Conservation (phyloP, 2,797 vertebrate species). For the Sparus aurata region DNA sequence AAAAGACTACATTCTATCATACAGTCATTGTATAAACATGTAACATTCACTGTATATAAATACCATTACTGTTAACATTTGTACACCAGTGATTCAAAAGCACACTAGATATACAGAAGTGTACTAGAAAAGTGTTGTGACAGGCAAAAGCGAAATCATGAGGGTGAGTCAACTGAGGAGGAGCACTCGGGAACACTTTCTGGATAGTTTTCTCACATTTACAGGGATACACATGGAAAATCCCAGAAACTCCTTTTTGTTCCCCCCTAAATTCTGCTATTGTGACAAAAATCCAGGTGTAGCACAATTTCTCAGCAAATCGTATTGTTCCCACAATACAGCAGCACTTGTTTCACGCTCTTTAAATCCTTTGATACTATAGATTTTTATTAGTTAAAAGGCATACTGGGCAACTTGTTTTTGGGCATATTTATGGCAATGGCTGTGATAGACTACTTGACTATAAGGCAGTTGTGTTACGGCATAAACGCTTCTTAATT, state of each 20-base stretch:
- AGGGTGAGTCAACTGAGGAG: background rate
- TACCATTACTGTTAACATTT: background rate
- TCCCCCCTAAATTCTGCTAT: background rate
- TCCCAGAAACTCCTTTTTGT: background rate
- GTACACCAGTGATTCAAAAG: background rate
- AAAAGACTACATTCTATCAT: background rate
- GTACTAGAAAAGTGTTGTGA: background rate
- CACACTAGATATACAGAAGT: background rate
- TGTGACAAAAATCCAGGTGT: background rate
- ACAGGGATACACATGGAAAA: constrained; percentile 9
- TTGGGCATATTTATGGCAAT: background rate
- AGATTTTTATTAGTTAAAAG: background rate
- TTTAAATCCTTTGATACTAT: background rate
- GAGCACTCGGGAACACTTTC: background rate
- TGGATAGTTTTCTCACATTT: background rate
- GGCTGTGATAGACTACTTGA: too few relatives aligned
- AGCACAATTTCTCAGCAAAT: background rate
- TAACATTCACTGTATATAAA: background rate
- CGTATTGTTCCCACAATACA: background rate
- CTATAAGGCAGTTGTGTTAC: too few relatives aligned
- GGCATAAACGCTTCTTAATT: too few relatives aligned
- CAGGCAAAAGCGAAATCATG: background rate
- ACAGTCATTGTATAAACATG: background rate
- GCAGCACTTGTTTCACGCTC: background rate
- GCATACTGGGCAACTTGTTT: background rate